Evolutionary conservation across 2,797 vertebrate genomes (phyloP), one percentile per base, ranked within the genome.

Genomic region (Gephyroberyx darwinii): DNA sequence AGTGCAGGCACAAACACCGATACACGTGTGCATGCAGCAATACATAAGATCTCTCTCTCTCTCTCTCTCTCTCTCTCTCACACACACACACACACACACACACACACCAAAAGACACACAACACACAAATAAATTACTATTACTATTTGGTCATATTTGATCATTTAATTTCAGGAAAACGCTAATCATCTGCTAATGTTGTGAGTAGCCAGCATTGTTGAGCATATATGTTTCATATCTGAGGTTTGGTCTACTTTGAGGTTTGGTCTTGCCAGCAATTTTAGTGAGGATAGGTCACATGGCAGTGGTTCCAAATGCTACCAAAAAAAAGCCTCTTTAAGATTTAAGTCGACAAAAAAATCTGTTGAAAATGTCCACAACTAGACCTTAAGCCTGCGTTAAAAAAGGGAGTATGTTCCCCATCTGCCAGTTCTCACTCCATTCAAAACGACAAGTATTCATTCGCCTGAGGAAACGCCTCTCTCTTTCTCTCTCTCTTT

Each of bases 371-470:
- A 65, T 72, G 9, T 77, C 69, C 56, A 66, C 70, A 67, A 57
- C 60, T 63, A 65, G 65, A 80, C 31, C 35, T 48, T 26, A 64
- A 47, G 75, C 69, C 73, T 50, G 50, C 51, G 53, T 75, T 77
- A 35, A 69, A 78, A 80, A 80, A 61, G 19, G 62, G 57, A 67
- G 68, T 33, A 13, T 73, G 74, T 71, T 74, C 58, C 67, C 55
- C 62, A 70, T 78, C 81, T 81, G 71, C 60, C 74, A 37, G 61
- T 66, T 81, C 69, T 69, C 69, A 10, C 78, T 71, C 59, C 69
- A 60, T 73, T 87, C 76, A 83, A 79, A 68, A 80, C 72, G 69
- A 78, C 81, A 76, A 85, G 78, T 76, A 71, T 84, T 66, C 58
- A 52, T 75, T 78, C 53, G 79, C 81, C 74, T 48, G 64, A 78